phyloP scores from a whole-genome alignment of 2,113 vertebrate species.

The Zapus hudsonius region DNA sequence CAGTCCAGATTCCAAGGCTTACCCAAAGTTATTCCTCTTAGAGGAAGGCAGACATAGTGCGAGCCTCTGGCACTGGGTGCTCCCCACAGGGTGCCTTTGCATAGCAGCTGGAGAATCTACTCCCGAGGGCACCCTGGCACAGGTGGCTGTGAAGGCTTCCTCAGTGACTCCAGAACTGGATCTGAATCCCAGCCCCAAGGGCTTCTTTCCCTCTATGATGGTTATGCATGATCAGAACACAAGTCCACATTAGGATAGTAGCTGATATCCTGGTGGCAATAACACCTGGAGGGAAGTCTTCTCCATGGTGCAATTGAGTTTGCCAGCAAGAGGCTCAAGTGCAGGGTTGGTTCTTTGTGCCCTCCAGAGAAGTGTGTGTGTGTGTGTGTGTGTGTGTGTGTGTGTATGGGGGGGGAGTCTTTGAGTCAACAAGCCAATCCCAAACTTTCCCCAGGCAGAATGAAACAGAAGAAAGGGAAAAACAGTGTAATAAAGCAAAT shows the following conservation, averaged over 20 bases:
- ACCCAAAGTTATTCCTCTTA: neutral
- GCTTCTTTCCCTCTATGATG: neutral
- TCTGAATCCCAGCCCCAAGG: neutral
- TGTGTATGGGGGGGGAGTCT: neutral
- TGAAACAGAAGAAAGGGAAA: conserved; percentile 80
- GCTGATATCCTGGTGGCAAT: neutral
- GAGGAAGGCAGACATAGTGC: neutral
- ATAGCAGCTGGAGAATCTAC: neutral
- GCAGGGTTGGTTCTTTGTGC: neutral
- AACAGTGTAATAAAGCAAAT: conserved; percentile 82
- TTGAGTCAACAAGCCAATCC: conserved; percentile 65
- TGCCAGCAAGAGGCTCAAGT: neutral
- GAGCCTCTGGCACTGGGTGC: neutral
- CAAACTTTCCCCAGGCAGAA: conserved; percentile 80
- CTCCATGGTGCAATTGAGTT: neutral
- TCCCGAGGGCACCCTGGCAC: neutral
- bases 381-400: no score
- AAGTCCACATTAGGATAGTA: conserved; percentile 32
- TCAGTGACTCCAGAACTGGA: neutral
- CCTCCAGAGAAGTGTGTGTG: neutral
- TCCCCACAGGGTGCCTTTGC: neutral
- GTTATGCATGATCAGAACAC: neutral
- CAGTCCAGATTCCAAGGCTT: neutral
- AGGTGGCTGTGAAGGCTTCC: neutral
- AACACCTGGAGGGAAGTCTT: neutral